Evolutionary conservation across 2,797 vertebrate species (phyloP).

Genomic region (Antennarius maculatus): DNA sequence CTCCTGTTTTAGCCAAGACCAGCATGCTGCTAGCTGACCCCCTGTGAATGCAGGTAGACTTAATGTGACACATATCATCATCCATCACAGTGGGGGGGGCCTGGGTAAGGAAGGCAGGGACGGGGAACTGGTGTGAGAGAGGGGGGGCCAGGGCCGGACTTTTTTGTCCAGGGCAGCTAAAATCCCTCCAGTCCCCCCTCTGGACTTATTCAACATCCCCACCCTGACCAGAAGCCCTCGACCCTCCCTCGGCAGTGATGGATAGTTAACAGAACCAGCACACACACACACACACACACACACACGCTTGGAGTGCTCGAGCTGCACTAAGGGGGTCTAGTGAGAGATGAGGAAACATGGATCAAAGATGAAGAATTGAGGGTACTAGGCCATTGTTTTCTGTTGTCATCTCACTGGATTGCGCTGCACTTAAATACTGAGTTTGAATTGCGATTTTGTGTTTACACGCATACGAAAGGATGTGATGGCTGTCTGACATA

Average conservation of each 20-base stretch:
- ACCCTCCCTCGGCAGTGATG: constrained; percentile 59
- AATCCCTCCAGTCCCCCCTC: constrained; percentile 74
- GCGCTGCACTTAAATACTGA: constrained; percentile 66
- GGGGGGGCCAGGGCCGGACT: constrained; percentile 72
- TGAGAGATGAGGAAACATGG: constrained; percentile 53
- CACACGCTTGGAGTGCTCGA: constrained; percentile 69
- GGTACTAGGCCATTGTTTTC: constrained; percentile 66
- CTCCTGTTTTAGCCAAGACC: constrained; percentile 65
- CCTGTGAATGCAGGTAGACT: constrained; percentile 74
- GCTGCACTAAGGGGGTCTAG: constrained; percentile 65
- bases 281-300: constrained; percentile 75
- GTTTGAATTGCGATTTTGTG: constrained; percentile 76
- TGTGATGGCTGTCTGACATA: constrained; percentile 56
- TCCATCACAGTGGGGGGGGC: constrained; percentile 56
- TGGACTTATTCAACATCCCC: constrained; percentile 58
- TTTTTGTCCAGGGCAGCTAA: constrained; percentile 85
- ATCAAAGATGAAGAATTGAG: constrained; percentile 61
- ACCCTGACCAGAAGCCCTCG: constrained; percentile 57
- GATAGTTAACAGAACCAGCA: constrained; percentile 77
- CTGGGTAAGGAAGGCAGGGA: constrained; percentile 60
- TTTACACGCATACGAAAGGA: constrained; percentile 77
- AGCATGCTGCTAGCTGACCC: constrained; percentile 69
- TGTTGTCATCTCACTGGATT: constrained; percentile 75
- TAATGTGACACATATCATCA: constrained; percentile 83
- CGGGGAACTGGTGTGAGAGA: constrained; percentile 52